Percentiles rank a stretch among this genome's conserved stretches.
Conservation (phyloP, 2,888 invertebrate species). For the Drosophila pseudotalamancana region DNA sequence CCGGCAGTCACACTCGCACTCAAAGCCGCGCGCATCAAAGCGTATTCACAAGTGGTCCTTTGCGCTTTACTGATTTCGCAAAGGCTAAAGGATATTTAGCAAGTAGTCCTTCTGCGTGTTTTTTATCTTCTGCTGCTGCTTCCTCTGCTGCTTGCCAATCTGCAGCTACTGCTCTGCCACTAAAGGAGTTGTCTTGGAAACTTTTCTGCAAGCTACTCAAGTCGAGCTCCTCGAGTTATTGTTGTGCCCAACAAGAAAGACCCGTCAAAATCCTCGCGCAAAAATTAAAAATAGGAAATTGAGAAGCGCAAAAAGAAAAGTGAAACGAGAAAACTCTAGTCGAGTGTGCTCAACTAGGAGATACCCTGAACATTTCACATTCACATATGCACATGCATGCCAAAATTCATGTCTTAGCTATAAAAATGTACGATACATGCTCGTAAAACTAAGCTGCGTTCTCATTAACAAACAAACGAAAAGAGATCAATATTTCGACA, state of each 20-base stretch:
- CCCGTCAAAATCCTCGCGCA: conserved; percentile 28
- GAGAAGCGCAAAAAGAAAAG: conserved; percentile 33
- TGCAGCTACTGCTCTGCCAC: conserved; percentile 47
- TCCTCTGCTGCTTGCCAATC: conserved; percentile 14
- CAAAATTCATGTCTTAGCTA: too few relatives aligned
- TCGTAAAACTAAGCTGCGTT: too few relatives aligned
- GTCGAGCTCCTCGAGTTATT: conserved; percentile 71
- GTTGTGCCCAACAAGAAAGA: conserved; percentile 43
- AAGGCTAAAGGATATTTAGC: conserved; percentile 76
- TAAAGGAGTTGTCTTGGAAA: conserved; percentile 82
- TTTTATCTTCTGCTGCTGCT: conserved; percentile 30
- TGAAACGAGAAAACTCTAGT: conserved; percentile 9
- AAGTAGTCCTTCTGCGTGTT: conserved; percentile 60
- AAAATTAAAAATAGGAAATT: conserved; percentile 59
- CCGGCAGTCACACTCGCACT: conserved; percentile 66
- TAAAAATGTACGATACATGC: too few relatives aligned
- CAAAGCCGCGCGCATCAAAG: conserved; percentile 79
- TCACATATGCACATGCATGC: too few relatives aligned
- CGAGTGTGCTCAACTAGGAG: too few relatives aligned
- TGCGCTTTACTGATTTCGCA: conserved; percentile 80
- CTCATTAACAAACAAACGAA: too few relatives aligned
- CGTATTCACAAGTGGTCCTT: conserved; percentile 82
- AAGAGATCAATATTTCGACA: too few relatives aligned
- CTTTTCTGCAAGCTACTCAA: conserved; percentile 75
- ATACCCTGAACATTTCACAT: too few relatives aligned